These are phyloP conservation scores for Amblyteles armatorius DNA, from an alignment of 2,888 invertebrate species.

Conservation along the genomic window DNA sequence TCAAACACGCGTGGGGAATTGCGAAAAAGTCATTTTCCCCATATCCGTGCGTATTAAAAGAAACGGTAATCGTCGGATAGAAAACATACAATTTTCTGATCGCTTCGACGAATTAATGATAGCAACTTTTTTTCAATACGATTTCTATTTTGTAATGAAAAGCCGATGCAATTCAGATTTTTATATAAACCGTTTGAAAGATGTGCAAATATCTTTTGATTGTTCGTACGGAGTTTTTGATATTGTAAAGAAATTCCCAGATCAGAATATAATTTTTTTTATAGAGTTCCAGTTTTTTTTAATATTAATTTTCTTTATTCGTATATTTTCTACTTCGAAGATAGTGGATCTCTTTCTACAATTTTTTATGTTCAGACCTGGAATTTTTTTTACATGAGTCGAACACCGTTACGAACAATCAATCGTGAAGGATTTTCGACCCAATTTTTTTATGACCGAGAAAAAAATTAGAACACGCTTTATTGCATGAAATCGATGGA, in stretches of 20 bases:
- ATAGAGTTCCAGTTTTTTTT: too few species aligned
- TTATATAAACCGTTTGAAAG: not conserved
- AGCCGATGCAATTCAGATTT: not conserved
- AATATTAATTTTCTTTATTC: too few species aligned
- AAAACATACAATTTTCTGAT: not conserved
- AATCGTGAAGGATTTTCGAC: too few species aligned
- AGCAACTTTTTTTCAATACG: not conserved
- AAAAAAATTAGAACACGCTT: not conserved
- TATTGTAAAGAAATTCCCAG: too few species aligned
- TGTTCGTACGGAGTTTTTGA: too few species aligned
- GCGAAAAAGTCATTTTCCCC: slow-evolving; percentile 11
- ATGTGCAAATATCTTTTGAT: not conserved
- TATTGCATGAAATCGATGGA: not conserved
- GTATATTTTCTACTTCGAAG: too few species aligned
- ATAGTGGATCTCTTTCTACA: too few species aligned
- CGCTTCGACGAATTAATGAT: not conserved
- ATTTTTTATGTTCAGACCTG: too few species aligned
- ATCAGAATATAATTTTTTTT: too few species aligned
- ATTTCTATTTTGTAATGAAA: not conserved
- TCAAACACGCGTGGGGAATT: not conserved
- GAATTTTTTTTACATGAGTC: too few species aligned
- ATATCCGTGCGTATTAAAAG: not conserved
- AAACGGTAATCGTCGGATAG: not conserved
- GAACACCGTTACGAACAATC: too few species aligned
- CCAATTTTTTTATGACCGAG: not conserved